Conservation (phyloP, 1,140 invertebrate genomes). For the Pseudomyrmex concolor region DNA sequence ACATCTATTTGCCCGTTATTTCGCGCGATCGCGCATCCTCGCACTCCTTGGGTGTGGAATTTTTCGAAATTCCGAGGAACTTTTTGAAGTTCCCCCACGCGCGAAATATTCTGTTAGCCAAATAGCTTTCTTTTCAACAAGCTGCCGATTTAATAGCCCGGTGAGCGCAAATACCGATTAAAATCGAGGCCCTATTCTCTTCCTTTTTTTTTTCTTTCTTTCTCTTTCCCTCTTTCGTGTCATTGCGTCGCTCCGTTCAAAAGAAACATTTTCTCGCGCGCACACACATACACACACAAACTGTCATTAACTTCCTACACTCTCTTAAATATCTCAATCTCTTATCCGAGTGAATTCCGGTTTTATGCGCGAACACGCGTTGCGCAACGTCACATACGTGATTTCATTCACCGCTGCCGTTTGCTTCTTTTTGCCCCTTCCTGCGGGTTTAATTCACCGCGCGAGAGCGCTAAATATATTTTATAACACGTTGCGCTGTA, state of each 20-base stretch:
- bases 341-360: slow-evolving; percentile 52
- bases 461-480: slow-evolving; percentile 15
- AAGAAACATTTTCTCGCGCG: slow-evolving; percentile 1
- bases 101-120: too few species aligned
- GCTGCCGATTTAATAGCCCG: slow-evolving; percentile 1
- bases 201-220: not conserved
- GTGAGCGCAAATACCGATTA: slow-evolving; percentile 7
- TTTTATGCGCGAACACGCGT: slow-evolving; percentile 46
- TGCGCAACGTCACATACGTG: slow-evolving; percentile 45
- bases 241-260: slow-evolving; percentile 16
- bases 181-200: slow-evolving; percentile 9
- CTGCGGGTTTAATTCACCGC: slow-evolving; percentile 7
- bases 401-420: slow-evolving; percentile 56
- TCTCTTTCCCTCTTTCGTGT: too few species aligned
- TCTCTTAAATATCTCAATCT: slow-evolving; percentile 48
- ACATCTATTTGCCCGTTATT: slow-evolving; percentile 39
- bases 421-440: slow-evolving; percentile 15
- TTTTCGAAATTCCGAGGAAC: not conserved
- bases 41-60: not conserved
- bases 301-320: slow-evolving; percentile 31
- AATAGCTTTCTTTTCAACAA: not conserved
- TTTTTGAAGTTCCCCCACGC: not conserved
- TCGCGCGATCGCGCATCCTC: slow-evolving; percentile 36
- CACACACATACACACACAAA: not conserved
- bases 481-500: slow-evolving; percentile 14